Percentiles rank a stretch among this genome's conserved stretches.
These are phyloP conservation scores for Columba guinea DNA, from an alignment of 2,797 vertebrate genomes.

Conservation along the genomic window DNA sequence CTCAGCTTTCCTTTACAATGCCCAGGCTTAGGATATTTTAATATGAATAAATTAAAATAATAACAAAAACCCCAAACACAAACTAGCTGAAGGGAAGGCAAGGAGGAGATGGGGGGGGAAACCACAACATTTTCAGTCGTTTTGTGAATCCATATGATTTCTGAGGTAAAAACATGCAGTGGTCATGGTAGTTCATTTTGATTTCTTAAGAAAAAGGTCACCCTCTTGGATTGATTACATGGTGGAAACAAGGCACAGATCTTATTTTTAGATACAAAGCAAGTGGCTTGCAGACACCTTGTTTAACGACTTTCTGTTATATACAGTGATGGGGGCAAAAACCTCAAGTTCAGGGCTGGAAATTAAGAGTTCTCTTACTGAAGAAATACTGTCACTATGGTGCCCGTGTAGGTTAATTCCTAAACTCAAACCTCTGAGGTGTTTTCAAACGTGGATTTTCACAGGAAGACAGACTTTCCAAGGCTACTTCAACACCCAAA, in stretches of 20 bases:
- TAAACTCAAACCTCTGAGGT: not conserved
- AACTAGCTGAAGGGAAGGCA: not conserved
- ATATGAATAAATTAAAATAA: no score
- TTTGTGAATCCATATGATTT: not conserved
- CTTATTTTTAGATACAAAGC: slow-evolving; percentile 1
- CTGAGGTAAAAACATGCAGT: not conserved
- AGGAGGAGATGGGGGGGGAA: fast-evolving
- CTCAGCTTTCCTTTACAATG: not conserved
- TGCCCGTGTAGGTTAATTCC: slow-evolving; percentile 27
- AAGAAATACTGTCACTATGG: not conserved
- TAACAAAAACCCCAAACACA: not conserved
- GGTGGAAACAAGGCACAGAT: not conserved
- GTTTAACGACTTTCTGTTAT: not conserved
- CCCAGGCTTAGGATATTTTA: not conserved
- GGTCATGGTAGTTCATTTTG: not conserved
- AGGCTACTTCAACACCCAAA: not conserved
- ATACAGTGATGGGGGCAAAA: not conserved
- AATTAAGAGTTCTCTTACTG: not conserved
- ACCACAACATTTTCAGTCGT: not conserved
- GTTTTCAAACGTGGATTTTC: not conserved
- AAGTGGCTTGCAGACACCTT: not conserved
- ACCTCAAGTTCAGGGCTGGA: not conserved
- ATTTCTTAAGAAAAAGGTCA: not conserved
- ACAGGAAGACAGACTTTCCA: not conserved
- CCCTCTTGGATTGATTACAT: not conserved